Base-by-base conservation (phyloP, 2,113 vertebrate species). In the Oenanthe melanoleuca region DNA sequence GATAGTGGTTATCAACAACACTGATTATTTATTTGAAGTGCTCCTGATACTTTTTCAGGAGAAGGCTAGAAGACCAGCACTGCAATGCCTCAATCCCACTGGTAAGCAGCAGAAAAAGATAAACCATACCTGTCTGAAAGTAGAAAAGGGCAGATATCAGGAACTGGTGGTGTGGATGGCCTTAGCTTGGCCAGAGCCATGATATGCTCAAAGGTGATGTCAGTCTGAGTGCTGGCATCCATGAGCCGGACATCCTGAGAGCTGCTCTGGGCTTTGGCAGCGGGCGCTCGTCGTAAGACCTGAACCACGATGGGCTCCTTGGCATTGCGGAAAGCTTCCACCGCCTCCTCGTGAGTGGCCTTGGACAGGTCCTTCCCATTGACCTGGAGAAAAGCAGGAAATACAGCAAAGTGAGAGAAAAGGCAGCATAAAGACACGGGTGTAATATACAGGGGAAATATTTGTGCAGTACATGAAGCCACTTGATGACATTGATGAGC, bases 171-270 rank as follows among this genome's bases (percentile, higher is more conserved):
- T 26, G 99, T 99, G 12, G 98, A 98, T 34, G 99, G 98, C 61
- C 98, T 98, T 29, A 99, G 98, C 97, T 99, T 99, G 95, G 99
- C 98, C 94, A 99, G 96, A 89, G 99, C 99, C 99, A 99, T 99
- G 96, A 99, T 99, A 96, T 99, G 99, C 95, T 99, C 99, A 12
- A 99, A 99, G 67, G 99, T 99, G 97, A 99, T 99, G 97, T 99
- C 99, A 0, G 99, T 99, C 97, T 99, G 99, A 38, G 99, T 99
- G 98, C 99, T 98, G 94, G 98, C 99, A 40, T 99, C 98, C 97
- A 98, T 98, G 93, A 99, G 97, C 74, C 95, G 98, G 81, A 99
- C 98, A 95, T 99, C 99, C 75, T 98, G 98, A 96, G 96, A 92
- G 34, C 96, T 93, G 20, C 98, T 98, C 23, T 98, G 98, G 86